Evolutionary conservation across 2,113 vertebrate species (phyloP).

Genomic region (Machaerirhynchus nigripectus): DNA sequence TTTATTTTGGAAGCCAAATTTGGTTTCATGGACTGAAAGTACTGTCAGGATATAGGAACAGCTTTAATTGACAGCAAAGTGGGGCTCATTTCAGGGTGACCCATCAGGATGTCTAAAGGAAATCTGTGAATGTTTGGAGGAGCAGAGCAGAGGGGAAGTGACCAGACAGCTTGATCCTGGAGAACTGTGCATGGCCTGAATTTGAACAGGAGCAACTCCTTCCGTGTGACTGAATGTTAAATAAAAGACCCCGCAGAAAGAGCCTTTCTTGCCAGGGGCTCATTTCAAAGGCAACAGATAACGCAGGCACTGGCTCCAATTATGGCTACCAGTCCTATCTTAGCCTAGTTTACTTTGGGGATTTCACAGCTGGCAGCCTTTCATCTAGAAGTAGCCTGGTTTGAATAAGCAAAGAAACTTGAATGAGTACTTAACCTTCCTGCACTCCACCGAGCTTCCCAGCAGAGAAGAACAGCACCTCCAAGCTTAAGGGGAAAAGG

Average conservation of each 20-base stretch:
- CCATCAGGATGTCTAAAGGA: background rate
- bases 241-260: background rate
- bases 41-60: background rate
- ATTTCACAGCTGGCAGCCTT: slow-evolving; percentile 60
- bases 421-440: slow-evolving; percentile 64
- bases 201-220: background rate
- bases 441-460: slow-evolving; percentile 41
- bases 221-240: background rate
- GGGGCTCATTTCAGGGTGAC: background rate
- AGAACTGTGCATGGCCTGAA: background rate
- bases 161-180: background rate
- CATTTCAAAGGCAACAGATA: slow-evolving; percentile 59
- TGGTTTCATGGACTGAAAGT: background rate
- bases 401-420: slow-evolving; percentile 62
- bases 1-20: background rate
- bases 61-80: background rate
- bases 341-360: slow-evolving; percentile 55
- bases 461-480: slow-evolving; percentile 56
- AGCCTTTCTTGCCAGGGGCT: slow-evolving; percentile 27
- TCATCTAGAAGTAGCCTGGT: slow-evolving; percentile 56
- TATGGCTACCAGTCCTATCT: slow-evolving; percentile 31
- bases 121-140: background rate
- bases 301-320: slow-evolving; percentile 38
- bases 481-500: slow-evolving; percentile 25
- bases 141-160: background rate